These are phyloP conservation scores for Psylliodes chrysocephalus DNA, from an alignment of 2,888 invertebrate species.

Conservation along the genomic window DNA sequence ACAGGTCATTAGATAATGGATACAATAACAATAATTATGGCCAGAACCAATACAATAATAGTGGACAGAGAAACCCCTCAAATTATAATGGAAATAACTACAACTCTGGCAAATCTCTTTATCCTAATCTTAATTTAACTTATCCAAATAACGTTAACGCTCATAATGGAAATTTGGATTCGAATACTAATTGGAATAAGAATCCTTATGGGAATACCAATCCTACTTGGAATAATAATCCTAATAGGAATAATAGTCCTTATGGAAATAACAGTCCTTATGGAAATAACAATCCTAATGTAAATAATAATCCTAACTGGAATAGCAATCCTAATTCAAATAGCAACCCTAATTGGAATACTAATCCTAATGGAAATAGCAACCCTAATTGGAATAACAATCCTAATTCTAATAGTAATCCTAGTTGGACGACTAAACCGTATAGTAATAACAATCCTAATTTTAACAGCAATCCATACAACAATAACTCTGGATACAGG, in stretches of 20 bases:
- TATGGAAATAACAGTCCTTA: not conserved
- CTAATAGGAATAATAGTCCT: conserved; percentile 1
- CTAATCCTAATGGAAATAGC: not conserved
- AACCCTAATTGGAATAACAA: not conserved
- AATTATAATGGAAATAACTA: not conserved
- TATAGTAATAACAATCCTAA: not conserved
- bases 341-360: not conserved
- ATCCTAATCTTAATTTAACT: not conserved
- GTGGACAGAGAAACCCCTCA: too few relatives aligned
- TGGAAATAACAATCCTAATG: not conserved
- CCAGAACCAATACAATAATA: too few relatives aligned
- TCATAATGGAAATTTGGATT: not conserved
- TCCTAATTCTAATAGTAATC: not conserved
- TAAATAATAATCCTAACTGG: not conserved
- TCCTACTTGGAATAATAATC: not conserved
- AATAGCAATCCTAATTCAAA: not conserved
- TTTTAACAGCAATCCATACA: not conserved
- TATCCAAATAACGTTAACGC: not conserved
- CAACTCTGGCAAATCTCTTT: not conserved
- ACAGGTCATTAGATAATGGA: not conserved
- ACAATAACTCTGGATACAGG: not conserved
- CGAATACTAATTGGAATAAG: not conserved
- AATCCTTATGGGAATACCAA: not conserved
- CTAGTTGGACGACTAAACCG: not conserved
- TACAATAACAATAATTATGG: not conserved